These are phyloP conservation scores for Xestia c-nigrum DNA, from an alignment of 2,888 invertebrate genomes.

Conservation along the genomic window DNA sequence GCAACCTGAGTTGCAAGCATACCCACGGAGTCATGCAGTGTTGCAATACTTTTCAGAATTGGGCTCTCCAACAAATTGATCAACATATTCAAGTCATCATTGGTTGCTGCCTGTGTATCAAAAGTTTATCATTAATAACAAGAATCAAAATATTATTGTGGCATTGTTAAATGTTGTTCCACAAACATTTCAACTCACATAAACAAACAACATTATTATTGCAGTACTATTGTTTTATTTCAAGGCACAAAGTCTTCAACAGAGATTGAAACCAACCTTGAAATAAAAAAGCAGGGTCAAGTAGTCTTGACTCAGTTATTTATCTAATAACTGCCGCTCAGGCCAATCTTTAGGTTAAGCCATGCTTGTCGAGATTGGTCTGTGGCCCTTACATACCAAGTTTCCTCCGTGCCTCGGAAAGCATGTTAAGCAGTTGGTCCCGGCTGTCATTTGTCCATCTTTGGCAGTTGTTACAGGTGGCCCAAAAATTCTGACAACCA, in stretches of 20 bases:
- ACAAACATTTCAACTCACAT: not conserved
- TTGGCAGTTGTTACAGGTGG: no score
- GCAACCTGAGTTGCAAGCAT: slow-evolving; percentile 96
- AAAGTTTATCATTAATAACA: not conserved
- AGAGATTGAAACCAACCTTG: not conserved
- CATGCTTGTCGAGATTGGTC: no score
- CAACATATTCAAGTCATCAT: slow-evolving; percentile 95
- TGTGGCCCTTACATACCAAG: no score
- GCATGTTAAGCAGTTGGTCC: no score
- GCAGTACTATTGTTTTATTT: not conserved
- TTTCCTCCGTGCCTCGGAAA: no score
- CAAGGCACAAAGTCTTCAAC: not conserved
- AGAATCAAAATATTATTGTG: not conserved
- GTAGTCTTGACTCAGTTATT: not conserved
- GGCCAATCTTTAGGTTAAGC: no score
- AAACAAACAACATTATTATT: not conserved
- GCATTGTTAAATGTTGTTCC: not conserved
- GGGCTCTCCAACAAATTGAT: slow-evolving; percentile 97
- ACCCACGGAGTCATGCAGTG: slow-evolving; percentile 97
- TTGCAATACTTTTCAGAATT: slow-evolving; percentile 96
- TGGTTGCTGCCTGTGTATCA: slow-evolving; percentile 86
- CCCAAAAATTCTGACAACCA: no score
- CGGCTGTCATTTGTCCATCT: no score
- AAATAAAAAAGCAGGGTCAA: not conserved
- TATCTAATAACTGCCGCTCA: no score